These are phyloP conservation scores for Andricus grossulariae DNA, from an alignment of 1,140 invertebrate genomes.

Conservation along the genomic window DNA sequence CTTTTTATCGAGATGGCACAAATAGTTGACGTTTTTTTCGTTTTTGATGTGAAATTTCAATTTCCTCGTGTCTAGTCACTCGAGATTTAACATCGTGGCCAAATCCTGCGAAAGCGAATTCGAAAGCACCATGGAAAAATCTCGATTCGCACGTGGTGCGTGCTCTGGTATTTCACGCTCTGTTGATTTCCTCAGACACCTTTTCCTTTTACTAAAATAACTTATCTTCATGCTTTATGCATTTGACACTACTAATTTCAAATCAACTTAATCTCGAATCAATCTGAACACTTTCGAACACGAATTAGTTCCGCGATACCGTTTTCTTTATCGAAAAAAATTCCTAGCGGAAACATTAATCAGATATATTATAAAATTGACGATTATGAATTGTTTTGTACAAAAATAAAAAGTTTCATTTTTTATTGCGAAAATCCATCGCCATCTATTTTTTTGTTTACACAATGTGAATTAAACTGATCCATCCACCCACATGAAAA, in stretches of 20 bases:
- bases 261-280: conserved; percentile 9
- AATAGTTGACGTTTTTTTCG: not conserved
- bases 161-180: conserved; percentile 22
- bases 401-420: not conserved
- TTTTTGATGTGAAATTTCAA: not conserved
- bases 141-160: not conserved
- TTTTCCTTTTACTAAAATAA: conserved; percentile 7
- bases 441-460: too few relatives aligned
- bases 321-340: not conserved
- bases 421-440: not conserved
- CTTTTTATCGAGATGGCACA: not conserved
- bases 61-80: not conserved
- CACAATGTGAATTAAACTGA: not conserved
- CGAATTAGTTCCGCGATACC: conserved; percentile 7
- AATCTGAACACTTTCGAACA: conserved; percentile 15
- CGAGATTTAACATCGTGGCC: not conserved
- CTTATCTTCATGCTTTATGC: conserved; percentile 24
- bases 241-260: conserved; percentile 12
- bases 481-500: not conserved
- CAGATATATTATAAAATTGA: not conserved
- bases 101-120: conserved; percentile 2
- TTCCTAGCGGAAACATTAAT: not conserved
- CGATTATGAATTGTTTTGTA: conserved; percentile 4
- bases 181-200: conserved; percentile 13
- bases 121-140: not conserved